Percentiles rank a stretch among this genome's conserved stretches.
Conservation (phyloP, 2,113 vertebrate genomes). For the Picathartes gymnocephalus region DNA sequence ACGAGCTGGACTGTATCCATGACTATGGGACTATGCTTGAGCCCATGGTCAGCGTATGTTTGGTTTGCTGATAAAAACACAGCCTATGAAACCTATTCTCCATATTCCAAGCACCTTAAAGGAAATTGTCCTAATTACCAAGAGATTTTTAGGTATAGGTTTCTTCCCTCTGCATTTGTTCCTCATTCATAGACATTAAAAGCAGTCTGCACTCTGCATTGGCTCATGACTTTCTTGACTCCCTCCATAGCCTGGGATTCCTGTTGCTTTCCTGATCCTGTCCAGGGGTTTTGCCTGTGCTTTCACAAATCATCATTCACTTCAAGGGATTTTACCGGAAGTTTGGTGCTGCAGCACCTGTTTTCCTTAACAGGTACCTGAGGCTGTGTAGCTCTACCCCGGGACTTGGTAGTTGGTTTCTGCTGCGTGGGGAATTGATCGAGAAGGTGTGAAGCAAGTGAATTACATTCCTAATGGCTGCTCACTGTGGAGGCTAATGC, state of each 20-base stretch:
- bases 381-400: not conserved
- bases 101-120: not conserved
- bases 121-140: not conserved
- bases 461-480: not conserved
- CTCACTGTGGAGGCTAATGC: not conserved
- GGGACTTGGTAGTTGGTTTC: not conserved
- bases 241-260: not conserved
- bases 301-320: not conserved
- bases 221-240: not conserved
- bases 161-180: not conserved
- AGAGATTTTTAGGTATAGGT: not conserved
- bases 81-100: not conserved
- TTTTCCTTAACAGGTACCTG: not conserved
- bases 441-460: not conserved
- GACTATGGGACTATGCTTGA: not conserved
- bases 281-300: not conserved
- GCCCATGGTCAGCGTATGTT: not conserved
- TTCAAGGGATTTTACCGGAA: not conserved
- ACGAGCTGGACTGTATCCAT: not conserved
- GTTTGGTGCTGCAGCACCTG: not conserved
- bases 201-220: not conserved
- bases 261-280: not conserved
- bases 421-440: not conserved
- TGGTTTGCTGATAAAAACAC: not conserved
- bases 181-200: not conserved